These are phyloP conservation scores for Psittacula derbiana DNA, from an alignment of 2,797 vertebrate species.

Conservation along the genomic window DNA sequence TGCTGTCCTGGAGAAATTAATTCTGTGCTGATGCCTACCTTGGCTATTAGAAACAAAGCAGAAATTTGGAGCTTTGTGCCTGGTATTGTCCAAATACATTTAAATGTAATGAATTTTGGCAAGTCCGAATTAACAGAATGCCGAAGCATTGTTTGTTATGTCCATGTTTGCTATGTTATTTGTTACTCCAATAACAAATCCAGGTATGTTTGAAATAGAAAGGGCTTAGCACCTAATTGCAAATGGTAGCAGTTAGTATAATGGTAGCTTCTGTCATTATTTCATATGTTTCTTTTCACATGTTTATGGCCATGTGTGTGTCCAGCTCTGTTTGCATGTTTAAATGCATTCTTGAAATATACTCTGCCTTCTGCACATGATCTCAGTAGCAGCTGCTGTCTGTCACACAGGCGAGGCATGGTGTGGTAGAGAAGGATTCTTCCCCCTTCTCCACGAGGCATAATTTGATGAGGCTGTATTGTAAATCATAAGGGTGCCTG, in stretches of 20 bases:
- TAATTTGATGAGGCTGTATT: background rate
- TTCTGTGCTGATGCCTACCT: background rate
- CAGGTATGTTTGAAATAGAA: background rate
- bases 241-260: background rate
- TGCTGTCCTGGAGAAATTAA: background rate
- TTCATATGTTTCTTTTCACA: background rate
- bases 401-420: background rate
- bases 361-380: background rate
- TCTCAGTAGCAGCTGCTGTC: slow-evolving; percentile 4
- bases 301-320: background rate
- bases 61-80: background rate
- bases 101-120: background rate
- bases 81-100: background rate
- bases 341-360: background rate
- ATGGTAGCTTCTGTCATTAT: background rate
- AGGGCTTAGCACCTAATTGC: background rate
- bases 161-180: background rate
- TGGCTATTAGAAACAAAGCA: background rate
- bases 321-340: background rate
- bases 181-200: background rate
- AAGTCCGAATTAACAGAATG: background rate
- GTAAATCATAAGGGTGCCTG: background rate
- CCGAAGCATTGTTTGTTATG: background rate
- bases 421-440: background rate
- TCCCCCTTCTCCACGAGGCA: background rate